Conservation (phyloP, 2,113 vertebrate genomes). For the Halcyon senegalensis region DNA sequence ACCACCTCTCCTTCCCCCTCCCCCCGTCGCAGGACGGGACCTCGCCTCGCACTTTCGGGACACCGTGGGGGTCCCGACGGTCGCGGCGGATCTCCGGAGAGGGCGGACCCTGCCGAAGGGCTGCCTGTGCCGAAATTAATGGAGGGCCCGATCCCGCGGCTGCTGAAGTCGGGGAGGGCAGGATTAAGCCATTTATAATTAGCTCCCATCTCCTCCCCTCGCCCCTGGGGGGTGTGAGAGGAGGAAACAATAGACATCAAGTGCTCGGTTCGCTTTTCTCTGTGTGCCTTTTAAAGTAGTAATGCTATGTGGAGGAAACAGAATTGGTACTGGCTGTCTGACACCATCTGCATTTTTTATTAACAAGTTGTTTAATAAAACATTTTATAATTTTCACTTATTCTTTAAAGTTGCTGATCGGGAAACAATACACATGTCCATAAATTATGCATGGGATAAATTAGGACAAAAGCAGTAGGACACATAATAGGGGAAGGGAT, state of each 20-base stretch:
- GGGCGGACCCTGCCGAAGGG: neutral
- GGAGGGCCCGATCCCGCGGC: neutral
- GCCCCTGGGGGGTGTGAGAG: slow-evolving; percentile 36
- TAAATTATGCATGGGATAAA: slow-evolving; percentile 78
- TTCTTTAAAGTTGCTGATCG: slow-evolving; percentile 75
- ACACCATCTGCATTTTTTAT: slow-evolving; percentile 57
- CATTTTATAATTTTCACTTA: slow-evolving; percentile 70
- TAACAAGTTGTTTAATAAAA: slow-evolving; percentile 72
- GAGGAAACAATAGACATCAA: slow-evolving; percentile 75
- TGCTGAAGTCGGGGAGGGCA: neutral
- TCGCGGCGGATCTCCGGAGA: neutral
- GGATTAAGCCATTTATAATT: slow-evolving; percentile 69
- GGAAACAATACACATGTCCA: slow-evolving; percentile 73
- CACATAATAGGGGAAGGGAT: slow-evolving; percentile 43
- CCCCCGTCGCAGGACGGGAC: neutral
- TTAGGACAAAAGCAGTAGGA: slow-evolving; percentile 75
- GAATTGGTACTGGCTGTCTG: slow-evolving; percentile 1
- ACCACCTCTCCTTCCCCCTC: neutral
- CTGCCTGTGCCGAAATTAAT: neutral
- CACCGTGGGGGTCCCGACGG: neutral
- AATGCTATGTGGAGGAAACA: neutral
- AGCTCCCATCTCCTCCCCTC: slow-evolving; percentile 19
- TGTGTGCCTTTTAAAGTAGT: slow-evolving; percentile 57
- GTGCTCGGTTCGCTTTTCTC: slow-evolving; percentile 12
- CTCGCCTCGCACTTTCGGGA: neutral